Evolutionary conservation across 2,888 invertebrate species (phyloP).

Genomic region (Copidosoma aretas): DNA sequence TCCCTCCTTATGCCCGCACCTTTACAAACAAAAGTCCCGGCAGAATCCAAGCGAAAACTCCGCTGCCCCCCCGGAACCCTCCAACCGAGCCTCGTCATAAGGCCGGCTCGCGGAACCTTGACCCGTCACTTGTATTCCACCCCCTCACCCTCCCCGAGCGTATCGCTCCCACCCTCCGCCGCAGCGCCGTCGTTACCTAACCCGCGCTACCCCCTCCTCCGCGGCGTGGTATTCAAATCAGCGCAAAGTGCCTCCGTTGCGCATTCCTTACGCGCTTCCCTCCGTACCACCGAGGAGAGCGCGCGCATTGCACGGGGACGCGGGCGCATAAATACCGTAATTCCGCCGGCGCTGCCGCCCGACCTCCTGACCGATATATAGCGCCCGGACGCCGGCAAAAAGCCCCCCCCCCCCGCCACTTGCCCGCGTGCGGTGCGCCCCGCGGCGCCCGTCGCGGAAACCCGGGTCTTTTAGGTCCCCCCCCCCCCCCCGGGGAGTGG

Average conservation of each 20-base stretch:
- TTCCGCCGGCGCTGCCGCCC: neutral
- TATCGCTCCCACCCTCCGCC: neutral
- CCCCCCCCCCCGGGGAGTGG: neutral
- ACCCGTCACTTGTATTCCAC: conserved; percentile 43
- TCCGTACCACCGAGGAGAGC: neutral
- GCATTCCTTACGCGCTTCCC: conserved; percentile 14
- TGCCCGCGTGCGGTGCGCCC: neutral
- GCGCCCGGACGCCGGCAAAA: neutral
- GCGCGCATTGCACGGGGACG: neutral
- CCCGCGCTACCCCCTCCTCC: neutral
- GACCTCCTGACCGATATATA: conserved; percentile 30
- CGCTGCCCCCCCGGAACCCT: no score
- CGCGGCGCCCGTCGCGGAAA: conserved; percentile 17
- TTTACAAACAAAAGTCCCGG: conserved; percentile 32
- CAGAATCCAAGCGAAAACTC: no score
- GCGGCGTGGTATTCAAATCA: conserved; percentile 28
- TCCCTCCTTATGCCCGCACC: no score
- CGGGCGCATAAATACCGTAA: conserved; percentile 23
- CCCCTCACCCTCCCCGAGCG: neutral
- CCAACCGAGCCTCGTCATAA: no score
- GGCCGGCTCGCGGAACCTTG: conserved; percentile 48
- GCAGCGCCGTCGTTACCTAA: conserved; percentile 13
- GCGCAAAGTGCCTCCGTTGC: conserved; percentile 28
- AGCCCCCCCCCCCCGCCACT: neutral
- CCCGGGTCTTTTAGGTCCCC: conserved; percentile 21